Percentiles rank a stretch among this genome's conserved stretches.
Conservation (phyloP, 2,888 invertebrate species). For the Xestia sexstrigata region DNA sequence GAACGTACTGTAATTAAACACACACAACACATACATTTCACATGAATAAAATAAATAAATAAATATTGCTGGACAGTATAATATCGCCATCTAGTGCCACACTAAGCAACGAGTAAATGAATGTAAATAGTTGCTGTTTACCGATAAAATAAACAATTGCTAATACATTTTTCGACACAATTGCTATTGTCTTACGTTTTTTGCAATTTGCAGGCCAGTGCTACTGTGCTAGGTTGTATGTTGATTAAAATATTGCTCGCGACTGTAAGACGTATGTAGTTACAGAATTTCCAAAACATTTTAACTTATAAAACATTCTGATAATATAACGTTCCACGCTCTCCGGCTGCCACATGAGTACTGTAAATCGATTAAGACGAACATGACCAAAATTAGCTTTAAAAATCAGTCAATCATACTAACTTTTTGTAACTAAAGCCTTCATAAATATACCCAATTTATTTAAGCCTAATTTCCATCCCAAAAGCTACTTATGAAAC, state of each 20-base stretch:
- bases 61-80: too few species aligned
- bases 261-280: too few species aligned
- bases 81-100: too few species aligned
- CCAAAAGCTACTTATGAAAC: conserved; percentile 9
- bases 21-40: neutral
- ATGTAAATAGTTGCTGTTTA: neutral
- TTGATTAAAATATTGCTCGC: too few species aligned
- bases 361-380: neutral
- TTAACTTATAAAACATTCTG: too few species aligned
- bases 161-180: neutral
- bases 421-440: neutral
- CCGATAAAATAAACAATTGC: neutral
- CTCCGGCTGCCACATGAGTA: too few species aligned
- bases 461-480: conserved; percentile 25
- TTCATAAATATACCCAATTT: neutral
- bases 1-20: neutral
- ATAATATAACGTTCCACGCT: too few species aligned
- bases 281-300: too few species aligned
- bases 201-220: too few species aligned
- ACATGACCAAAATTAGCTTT: neutral
- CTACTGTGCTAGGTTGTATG: too few species aligned
- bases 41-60: neutral
- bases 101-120: too few species aligned
- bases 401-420: neutral
- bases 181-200: too few species aligned